Base-by-base conservation (phyloP, 2,888 invertebrate genomes). In the Lacanobia wlatinum region DNA sequence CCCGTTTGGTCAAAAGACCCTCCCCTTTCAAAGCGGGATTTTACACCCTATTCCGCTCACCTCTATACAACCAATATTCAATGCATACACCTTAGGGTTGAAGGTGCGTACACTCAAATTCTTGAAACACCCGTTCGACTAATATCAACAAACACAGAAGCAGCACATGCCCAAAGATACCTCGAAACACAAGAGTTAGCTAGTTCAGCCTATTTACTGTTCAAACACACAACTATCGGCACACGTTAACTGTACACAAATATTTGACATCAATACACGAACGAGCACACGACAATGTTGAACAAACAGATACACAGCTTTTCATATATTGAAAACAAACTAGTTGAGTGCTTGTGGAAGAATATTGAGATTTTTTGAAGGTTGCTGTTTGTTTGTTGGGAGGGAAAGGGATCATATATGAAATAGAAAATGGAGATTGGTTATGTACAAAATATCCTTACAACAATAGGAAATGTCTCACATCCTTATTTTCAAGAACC, bases 221-320 rank as follows among this genome's bases (percentile, higher is more conserved):
- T 77, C 84, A 84, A 86, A 88, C 84, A 87, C 16, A n/a, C 61
- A 75, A 64, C 84, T 80, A 84, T 83, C 82, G 70, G 58, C 68
- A 70, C 69, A 73, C 70, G 73, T 84, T 84, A 87, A 84, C 80
- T 83, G 72, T 70, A 69, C 55, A 78, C 84, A 88, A 90, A 90
- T 87, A 90, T 89, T 90, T 87, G 83, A 70, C 58, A 74, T 83
- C 84, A 74, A 84, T 84, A 86, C 82, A 84, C 70, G 75, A 78
- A 76, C 70, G 66, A 71, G 43, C 76, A 73, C 73, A 75, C 80
- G 79, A 82, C 80, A 80, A 72, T 74, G 73, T 75, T 64, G 59
- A 66, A 76, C 73, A 79, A 86, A 85, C 84, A 73, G 58, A 46
- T 68, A 76, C 65, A 77, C 62, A 63, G 69, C 65, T 69, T 78